phyloP scores from a whole-genome alignment of 2,797 vertebrate genomes.

The Dermochelys coriacea region DNA sequence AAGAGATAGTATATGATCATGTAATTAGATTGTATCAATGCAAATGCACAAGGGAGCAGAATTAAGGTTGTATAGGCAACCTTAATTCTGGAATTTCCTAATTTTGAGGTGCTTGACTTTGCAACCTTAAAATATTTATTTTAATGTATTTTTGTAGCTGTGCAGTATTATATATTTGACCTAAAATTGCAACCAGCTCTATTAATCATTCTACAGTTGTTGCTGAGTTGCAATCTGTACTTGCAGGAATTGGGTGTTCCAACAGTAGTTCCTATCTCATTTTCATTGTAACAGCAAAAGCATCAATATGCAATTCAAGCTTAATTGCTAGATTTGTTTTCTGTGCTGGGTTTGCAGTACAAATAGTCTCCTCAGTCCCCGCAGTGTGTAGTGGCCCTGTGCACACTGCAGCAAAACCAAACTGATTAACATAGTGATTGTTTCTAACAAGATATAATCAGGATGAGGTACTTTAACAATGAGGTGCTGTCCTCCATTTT shows the following conservation, averaged over 20 bases:
- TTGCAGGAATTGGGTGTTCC: not conserved
- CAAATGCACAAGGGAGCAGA: not conserved
- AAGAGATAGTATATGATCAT: not conserved
- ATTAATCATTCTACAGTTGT: rapidly evolving
- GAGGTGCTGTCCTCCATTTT: conserved; percentile 15
- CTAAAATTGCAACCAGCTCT: not conserved
- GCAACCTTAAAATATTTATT: not conserved
- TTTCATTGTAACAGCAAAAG: conserved; percentile 58
- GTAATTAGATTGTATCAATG: not conserved
- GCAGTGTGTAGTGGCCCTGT: not conserved
- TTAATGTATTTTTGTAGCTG: not conserved
- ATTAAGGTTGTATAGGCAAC: not conserved
- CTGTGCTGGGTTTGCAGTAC: conserved; percentile 19
- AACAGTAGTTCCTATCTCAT: not conserved
- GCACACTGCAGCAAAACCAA: conserved; percentile 5
- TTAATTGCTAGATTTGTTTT: conserved; percentile 61
- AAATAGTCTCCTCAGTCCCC: not conserved
- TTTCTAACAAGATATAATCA: conserved; percentile 32
- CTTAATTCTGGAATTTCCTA: not conserved
- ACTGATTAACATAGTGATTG: conserved; percentile 11
- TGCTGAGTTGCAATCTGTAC: not conserved
- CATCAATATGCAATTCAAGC: conserved; percentile 28
- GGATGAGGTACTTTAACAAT: not conserved
- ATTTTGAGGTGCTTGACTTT: not conserved
- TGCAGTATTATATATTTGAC: not conserved